Conservation (phyloP, 2,797 vertebrate species). For the Macroramphosus scolopax region DNA sequence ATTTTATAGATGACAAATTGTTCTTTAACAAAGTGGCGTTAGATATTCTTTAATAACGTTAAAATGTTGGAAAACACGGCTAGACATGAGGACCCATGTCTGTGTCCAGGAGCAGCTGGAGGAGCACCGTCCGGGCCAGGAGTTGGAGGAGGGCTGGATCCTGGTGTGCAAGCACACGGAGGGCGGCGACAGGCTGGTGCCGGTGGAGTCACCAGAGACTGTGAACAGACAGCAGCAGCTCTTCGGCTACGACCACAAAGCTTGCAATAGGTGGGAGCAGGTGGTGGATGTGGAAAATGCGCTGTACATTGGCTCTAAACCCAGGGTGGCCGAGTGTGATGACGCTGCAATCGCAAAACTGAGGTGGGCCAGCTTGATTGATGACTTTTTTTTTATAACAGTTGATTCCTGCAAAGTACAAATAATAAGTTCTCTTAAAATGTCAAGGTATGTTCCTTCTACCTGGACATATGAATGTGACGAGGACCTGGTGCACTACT, state of each 20-base stretch:
- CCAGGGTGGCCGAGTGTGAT: conserved; percentile 83
- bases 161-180: conserved; percentile 92
- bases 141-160: conserved; percentile 91
- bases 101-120: conserved; percentile 88
- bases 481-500: conserved; percentile 95
- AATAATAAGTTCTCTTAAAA: too few relatives aligned
- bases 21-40: too few relatives aligned
- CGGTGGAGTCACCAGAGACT: conserved; percentile 88
- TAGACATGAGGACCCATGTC: neutral
- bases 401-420: too few relatives aligned
- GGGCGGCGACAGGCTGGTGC: conserved; percentile 90
- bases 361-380: conserved; percentile 77
- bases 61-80: neutral
- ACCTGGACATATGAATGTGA: conserved; percentile 97
- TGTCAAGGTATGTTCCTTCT: conserved; percentile 84
- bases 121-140: conserved; percentile 84
- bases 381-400: too few relatives aligned
- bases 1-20: too few relatives aligned
- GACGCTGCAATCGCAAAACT: conserved; percentile 87
- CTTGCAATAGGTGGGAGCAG: conserved; percentile 93
- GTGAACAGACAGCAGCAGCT: conserved; percentile 90
- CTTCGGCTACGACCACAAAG: conserved; percentile 92
- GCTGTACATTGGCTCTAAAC: conserved; percentile 84
- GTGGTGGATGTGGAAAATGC: conserved; percentile 91
- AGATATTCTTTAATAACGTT: too few relatives aligned